Evolutionary conservation across 2,888 invertebrate species (phyloP).

Genomic region (Auanema sp.): DNA sequence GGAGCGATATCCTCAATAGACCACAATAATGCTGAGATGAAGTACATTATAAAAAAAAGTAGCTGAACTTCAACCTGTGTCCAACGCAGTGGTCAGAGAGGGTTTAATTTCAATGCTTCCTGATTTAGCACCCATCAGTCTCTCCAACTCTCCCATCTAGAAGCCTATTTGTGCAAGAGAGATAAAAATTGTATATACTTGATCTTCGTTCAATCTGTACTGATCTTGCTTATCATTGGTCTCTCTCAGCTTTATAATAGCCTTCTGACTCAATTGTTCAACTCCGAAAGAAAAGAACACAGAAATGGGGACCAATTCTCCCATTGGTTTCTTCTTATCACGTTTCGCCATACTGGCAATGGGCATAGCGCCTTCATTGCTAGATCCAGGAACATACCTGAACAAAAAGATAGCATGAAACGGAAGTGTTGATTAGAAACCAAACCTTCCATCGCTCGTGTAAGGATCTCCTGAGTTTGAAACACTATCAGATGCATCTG

Average conservation of each 20-base stretch:
- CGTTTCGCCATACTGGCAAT: not conserved
- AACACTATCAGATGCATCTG: constrained; percentile 9
- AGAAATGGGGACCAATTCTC: constrained; percentile 48
- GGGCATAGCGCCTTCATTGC: not conserved
- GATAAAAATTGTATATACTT: constrained; percentile 14
- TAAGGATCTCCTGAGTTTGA: constrained; percentile 66
- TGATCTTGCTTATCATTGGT: constrained; percentile 41
- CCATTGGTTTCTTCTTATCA: constrained; percentile 55
- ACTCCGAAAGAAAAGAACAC: constrained; percentile 39
- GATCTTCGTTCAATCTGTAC: constrained; percentile 28
- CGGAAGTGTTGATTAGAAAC: constrained; percentile 37
- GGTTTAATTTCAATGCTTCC: constrained; percentile 18
- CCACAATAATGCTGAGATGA: constrained; percentile 72
- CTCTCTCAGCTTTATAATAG: constrained; percentile 40
- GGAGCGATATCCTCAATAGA: constrained; percentile 83
- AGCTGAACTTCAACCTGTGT: constrained; percentile 9
- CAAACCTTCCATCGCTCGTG: constrained; percentile 66
- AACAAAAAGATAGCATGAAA: not conserved
- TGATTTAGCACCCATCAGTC: constrained; percentile 20
- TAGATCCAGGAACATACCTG: constrained; percentile 1
- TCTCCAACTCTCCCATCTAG: constrained; percentile 24
- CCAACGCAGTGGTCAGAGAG: constrained; percentile 24
- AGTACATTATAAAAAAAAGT: not conserved
- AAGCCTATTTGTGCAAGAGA: not conserved
- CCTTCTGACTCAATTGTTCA: constrained; percentile 44